Evolutionary conservation across 2,797 vertebrate species (phyloP).

Genomic region (Ambastaia sidthimunki): DNA sequence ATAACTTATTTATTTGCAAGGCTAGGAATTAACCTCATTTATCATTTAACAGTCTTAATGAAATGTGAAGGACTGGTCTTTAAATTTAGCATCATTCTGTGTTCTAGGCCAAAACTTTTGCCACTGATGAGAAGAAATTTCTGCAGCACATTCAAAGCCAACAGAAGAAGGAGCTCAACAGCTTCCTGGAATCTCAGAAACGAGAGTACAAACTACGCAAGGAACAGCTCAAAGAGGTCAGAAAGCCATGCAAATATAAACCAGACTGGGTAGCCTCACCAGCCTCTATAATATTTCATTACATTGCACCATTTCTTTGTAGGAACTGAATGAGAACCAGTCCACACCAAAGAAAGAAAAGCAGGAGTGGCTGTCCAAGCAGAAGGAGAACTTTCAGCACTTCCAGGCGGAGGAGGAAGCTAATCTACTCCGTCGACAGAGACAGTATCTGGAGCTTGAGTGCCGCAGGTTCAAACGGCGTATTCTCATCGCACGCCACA

Average conservation of each 20-base stretch:
- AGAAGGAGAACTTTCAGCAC: conserved; percentile 98
- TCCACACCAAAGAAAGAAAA: conserved; percentile 99
- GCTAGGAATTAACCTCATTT: not conserved
- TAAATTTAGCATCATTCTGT: conserved; percentile 15
- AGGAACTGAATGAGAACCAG: conserved; percentile 98
- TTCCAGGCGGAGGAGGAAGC: conserved; percentile 98
- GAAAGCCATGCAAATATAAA: not conserved
- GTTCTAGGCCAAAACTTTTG: conserved; percentile 90
- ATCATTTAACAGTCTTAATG: not conserved
- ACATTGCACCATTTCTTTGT: conserved; percentile 45
- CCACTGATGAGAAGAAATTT: conserved; percentile 98
- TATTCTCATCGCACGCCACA: conserved; percentile 95
- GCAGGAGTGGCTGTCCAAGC: conserved; percentile 98
- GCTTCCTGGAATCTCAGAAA: conserved; percentile 96
- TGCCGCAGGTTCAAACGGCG: conserved; percentile 95
- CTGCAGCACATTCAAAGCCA: conserved; percentile 98
- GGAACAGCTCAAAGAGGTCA: conserved; percentile 97
- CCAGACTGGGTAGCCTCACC: not conserved
- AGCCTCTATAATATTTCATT: too few species aligned
- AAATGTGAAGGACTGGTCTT: not conserved
- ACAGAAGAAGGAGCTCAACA: conserved; percentile 97
- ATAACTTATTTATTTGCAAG: not conserved
- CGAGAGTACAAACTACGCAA: conserved; percentile 98
- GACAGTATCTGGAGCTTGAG: conserved; percentile 95
- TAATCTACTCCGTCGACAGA: conserved; percentile 91